phyloP scores from a whole-genome alignment of 1,140 invertebrate genomes.

The Procambarus virginalis region DNA sequence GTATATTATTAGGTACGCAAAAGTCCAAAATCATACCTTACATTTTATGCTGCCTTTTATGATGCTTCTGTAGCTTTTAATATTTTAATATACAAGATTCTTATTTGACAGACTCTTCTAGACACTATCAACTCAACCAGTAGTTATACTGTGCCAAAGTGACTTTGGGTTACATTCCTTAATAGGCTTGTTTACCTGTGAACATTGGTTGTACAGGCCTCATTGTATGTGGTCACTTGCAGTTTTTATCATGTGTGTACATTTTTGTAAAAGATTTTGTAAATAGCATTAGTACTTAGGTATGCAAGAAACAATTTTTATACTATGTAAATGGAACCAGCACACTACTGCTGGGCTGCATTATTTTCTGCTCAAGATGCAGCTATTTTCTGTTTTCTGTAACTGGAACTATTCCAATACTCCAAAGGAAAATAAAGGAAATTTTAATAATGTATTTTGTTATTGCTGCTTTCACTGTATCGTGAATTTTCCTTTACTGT shows the following conservation, averaged over 20 bases:
- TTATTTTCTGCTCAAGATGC: slow-evolving; percentile 35
- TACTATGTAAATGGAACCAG: slow-evolving; percentile 36
- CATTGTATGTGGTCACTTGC: slow-evolving; percentile 36
- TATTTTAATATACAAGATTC: slow-evolving; percentile 38
- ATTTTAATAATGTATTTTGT: slow-evolving; percentile 23
- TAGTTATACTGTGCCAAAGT: slow-evolving; percentile 50
- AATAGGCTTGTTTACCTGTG: slow-evolving; percentile 3
- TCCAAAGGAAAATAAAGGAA: slow-evolving; percentile 55
- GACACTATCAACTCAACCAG: slow-evolving; percentile 26
- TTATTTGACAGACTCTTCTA: slow-evolving; percentile 30
- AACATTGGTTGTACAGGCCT: slow-evolving; percentile 36
- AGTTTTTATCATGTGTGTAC: slow-evolving; percentile 23
- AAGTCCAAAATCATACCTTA: slow-evolving; percentile 16
- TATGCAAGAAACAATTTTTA: slow-evolving; percentile 35
- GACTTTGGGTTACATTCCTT: slow-evolving; percentile 43
- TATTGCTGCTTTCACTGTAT: background rate
- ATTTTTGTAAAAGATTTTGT: slow-evolving; percentile 48
- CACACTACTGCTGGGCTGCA: slow-evolving; percentile 18
- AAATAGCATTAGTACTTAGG: slow-evolving; percentile 37
- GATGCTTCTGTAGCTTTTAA: slow-evolving; percentile 9
- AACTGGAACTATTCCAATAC: slow-evolving; percentile 34
- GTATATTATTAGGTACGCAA: slow-evolving; percentile 24
- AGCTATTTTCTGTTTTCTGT: slow-evolving; percentile 12
- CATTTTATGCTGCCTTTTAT: slow-evolving; percentile 35
- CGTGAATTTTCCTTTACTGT: no score